These are phyloP conservation scores for Phataginus tricuspis DNA, from an alignment of 2,797 vertebrate genomes.

Conservation along the genomic window DNA sequence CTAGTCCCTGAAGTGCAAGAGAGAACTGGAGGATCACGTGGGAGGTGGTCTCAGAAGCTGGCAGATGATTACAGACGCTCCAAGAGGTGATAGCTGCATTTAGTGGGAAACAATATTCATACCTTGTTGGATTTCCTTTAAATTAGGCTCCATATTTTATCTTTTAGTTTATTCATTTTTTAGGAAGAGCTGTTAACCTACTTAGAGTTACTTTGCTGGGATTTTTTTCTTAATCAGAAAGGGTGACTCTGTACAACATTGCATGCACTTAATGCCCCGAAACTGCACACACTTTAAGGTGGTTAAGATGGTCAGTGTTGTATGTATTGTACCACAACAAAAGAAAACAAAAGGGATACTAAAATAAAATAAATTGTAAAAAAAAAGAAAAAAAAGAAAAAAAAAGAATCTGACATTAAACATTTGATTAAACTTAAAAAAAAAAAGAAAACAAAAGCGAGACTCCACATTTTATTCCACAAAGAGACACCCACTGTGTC, in stretches of 20 bases:
- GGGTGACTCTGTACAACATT: neutral
- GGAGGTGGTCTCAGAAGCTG: neutral
- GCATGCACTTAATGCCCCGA: neutral
- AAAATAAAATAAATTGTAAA: no score
- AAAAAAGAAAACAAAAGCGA: neutral
- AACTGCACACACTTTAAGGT: neutral
- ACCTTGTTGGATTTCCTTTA: neutral
- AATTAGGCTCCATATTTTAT: neutral
- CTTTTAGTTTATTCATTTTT: slow-evolving; percentile 8
- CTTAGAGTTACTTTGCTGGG: no score
- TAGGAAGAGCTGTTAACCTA: neutral
- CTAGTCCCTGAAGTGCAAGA: neutral
- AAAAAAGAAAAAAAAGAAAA: no score
- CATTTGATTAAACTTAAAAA: no score
- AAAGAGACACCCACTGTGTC: neutral
- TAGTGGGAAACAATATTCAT: neutral
- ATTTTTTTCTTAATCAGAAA: neutral
- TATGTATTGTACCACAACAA: neutral
- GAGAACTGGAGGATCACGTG: neutral
- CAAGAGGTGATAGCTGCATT: neutral
- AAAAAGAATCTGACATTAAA: no score
- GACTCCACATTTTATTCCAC: neutral
- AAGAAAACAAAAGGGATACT: no score
- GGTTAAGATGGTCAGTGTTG: neutral
- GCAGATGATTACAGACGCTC: neutral